Evolutionary conservation across 2,888 invertebrate species (phyloP), one percentile per base, ranked within the genome.

Genomic region (Harpagoxenus sublaevis): DNA sequence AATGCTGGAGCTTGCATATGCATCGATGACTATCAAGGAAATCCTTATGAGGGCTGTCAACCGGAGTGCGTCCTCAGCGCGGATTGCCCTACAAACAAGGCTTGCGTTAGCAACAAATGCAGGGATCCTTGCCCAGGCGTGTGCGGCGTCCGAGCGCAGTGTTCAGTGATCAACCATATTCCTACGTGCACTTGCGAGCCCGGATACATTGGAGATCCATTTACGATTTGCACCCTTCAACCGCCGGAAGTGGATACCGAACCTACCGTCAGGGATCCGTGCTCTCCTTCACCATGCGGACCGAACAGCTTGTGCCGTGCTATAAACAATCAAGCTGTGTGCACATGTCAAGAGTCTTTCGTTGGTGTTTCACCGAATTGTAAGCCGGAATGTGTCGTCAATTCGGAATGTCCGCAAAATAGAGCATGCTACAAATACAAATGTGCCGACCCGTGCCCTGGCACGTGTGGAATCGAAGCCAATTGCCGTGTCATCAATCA

Each of bases 1-100:
- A 97, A 97, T 55, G 97, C 97, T 45, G 98, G 98, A 35, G 97
- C 98, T 77, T 98, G 98, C 93, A 96, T 97, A 60, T 98, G 98
- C 92, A 96, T 98, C 87, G 96, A 97, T 92, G 97, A 97, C 90
- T 98, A 98, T 93, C 97, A 97, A 93, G 98, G 98, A 81, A 98
- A 98, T 95, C 98, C 98, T 4, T 98, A 98, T 92, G 97, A 98
- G 94, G 97, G 97, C 63, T 98, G 98, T 92, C 96, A 98, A 89
- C 98, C 98, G 1, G 98, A 98, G 95, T 98, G 98, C 94, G 97
- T 98, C 53, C 96, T 98, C 2, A 98, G 97, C 94, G 97, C 98
- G 0, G 98, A 98, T 93, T 98, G 98, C 94, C 96, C 97, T 51
- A 97, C 97, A 2, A 97, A 98, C 93, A 97, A 97, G 94, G 97